Evolutionary conservation across 2,888 invertebrate genomes (phyloP), one percentile per base, ranked within the genome.

Genomic region (Thelaira solivaga): DNA sequence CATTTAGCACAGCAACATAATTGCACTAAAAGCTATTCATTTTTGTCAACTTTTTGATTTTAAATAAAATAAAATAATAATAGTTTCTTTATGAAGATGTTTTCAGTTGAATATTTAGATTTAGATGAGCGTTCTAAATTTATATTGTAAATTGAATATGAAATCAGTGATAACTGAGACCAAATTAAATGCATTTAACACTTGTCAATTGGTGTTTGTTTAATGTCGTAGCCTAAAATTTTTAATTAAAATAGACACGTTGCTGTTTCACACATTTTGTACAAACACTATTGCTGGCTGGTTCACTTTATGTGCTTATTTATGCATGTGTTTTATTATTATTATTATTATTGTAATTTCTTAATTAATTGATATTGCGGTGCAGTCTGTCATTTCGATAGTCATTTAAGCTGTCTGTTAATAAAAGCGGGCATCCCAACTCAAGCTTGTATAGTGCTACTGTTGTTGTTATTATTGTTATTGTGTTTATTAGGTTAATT

Each of bases 341-440:
- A 6, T 61, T 47, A 10, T 41, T 49, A 24, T 67, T 43, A 69
- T 57, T 51, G 20, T 57, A 74, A 78, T 71, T 78, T 74, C 57
- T 80, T 78, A 80, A 80, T 81, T 81, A 80, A 81, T 76, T 68
- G 62, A 71, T 53, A 68, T 43, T 59, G 68, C 53, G 59, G 13
- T 67, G 34, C 43, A 45, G 26, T 26, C 64, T 57, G 41, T 24
- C 41, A 26, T 6, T 26, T 20, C n/a, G 13, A 6, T 22, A 68
- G 45, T 10, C 43, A 62, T 53, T 36, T 11, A 47, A 20, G 49
- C 13, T 18, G 29, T 1, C 47, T 16, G 20, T 13, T 41, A 55
- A 16, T 64, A 7, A 31, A 62, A 29, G 36, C 64, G 34, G 24
- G 31, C 51, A 51, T 29, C 43, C 59, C 65, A 65, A 59, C 22